Conservation (phyloP, 1,140 invertebrate species). For the Nymphalis io region DNA sequence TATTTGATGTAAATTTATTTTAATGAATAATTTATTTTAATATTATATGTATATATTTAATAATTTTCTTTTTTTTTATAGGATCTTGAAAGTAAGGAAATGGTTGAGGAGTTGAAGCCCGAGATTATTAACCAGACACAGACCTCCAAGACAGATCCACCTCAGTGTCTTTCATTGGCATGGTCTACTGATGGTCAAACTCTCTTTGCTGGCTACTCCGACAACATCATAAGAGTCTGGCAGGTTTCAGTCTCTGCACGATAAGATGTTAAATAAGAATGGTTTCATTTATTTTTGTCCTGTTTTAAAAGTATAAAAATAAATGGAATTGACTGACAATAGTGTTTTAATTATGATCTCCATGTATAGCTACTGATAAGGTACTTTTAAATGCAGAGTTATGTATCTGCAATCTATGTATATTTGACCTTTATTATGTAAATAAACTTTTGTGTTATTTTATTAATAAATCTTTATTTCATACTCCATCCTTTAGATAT, state of each 20-base stretch:
- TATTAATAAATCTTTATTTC: slow-evolving; percentile 28
- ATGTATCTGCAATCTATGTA: slow-evolving; percentile 30
- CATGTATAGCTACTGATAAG: slow-evolving; percentile 28
- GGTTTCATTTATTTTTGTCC: slow-evolving; percentile 79
- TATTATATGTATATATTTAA: not conserved
- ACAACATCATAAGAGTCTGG: slow-evolving; percentile 99
- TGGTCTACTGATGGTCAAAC: slow-evolving; percentile 99
- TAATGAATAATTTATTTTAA: not conserved
- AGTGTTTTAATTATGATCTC: slow-evolving; percentile 67
- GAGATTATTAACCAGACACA: slow-evolving; percentile 90
- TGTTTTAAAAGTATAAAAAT: slow-evolving; percentile 69
- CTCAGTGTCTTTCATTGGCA: slow-evolving; percentile 97
- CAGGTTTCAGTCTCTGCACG: slow-evolving; percentile 93
- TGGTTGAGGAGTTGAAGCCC: slow-evolving; percentile 98
- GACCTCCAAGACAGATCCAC: slow-evolving; percentile 91
- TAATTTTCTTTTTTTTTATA: slow-evolving; percentile 66
- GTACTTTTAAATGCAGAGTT: slow-evolving; percentile 25
- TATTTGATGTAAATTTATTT: not conserved
- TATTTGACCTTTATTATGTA: slow-evolving; percentile 33
- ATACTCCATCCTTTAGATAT: slow-evolving; percentile 12
- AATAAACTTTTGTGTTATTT: slow-evolving; percentile 34
- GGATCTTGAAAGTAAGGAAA: slow-evolving; percentile 99
- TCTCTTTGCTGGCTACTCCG: slow-evolving; percentile 99
- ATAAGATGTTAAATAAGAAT: slow-evolving; percentile 75
- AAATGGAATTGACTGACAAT: slow-evolving; percentile 68